Percentiles rank a stretch among this genome's conserved stretches.
These are phyloP conservation scores for Morpho helenor DNA, from an alignment of 2,888 invertebrate genomes.

Conservation along the genomic window DNA sequence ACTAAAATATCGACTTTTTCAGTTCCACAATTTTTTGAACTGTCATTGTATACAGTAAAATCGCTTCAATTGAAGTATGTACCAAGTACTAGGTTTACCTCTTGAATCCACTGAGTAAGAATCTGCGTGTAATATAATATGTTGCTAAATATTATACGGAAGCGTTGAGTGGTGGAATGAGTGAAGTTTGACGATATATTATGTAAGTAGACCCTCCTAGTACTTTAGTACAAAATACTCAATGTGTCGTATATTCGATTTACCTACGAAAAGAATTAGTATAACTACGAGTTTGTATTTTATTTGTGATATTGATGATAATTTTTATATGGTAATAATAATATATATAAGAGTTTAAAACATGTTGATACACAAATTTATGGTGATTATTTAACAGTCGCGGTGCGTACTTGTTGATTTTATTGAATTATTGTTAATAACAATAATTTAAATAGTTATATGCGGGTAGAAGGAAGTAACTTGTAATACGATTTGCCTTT, in stretches of 20 bases:
- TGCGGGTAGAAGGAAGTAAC: slow-evolving; percentile 6
- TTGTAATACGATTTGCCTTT: slow-evolving; percentile 3
- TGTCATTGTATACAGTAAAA: neutral
- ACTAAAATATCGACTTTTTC: slow-evolving; percentile 1
- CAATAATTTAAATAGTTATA: slow-evolving; percentile 17
- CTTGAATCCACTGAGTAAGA: too few species aligned
- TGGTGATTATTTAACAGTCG: slow-evolving; percentile 55
- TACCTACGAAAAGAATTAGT: slow-evolving; percentile 5
- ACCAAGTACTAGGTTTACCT: too few species aligned
- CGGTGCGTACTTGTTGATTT: slow-evolving; percentile 43
- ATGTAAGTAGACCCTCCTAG: too few species aligned
- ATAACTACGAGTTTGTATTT: slow-evolving; percentile 37
- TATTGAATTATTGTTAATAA: slow-evolving; percentile 27
- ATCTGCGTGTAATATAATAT: too few species aligned
- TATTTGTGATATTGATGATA: slow-evolving; percentile 75
- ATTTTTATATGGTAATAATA: slow-evolving; percentile 59
- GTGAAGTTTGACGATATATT: too few species aligned
- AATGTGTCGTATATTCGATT: neutral
- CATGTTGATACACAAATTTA: slow-evolving; percentile 66
- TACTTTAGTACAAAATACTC: too few species aligned
- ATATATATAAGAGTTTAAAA: slow-evolving; percentile 59
- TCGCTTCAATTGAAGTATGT: too few species aligned
- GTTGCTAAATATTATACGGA: too few species aligned
- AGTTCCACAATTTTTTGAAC: slow-evolving; percentile 4
- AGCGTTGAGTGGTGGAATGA: too few species aligned